These are phyloP conservation scores for Aphidius gifuensis DNA, from an alignment of 1,140 invertebrate genomes.

Conservation along the genomic window DNA sequence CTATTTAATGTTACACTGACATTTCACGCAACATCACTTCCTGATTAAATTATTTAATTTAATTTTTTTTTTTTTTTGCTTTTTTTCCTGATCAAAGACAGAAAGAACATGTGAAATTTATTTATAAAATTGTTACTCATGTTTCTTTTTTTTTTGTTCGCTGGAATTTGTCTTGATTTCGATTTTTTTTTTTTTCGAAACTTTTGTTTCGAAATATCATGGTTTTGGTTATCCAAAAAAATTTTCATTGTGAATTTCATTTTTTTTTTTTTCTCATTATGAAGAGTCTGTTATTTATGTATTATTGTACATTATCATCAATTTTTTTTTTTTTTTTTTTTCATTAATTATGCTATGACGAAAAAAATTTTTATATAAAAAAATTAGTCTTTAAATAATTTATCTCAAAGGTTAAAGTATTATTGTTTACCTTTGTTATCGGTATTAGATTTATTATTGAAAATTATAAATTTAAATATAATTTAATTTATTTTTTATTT, in stretches of 20 bases:
- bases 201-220: neutral
- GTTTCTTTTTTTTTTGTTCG: neutral
- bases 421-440: slow-evolving; percentile 13
- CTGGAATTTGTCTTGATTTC: neutral
- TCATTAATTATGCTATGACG: neutral
- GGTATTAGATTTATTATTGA: slow-evolving; percentile 2
- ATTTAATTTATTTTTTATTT: too few relatives aligned
- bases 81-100: neutral
- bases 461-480: too few relatives aligned
- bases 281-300: neutral
- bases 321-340: neutral
- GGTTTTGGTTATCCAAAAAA: too few relatives aligned
- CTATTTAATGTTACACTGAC: slow-evolving; percentile 1
- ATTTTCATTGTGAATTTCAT: too few relatives aligned
- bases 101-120: slow-evolving; percentile 9
- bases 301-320: slow-evolving; percentile 11
- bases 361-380: slow-evolving; percentile 8
- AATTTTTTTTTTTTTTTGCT: neutral
- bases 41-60: slow-evolving; percentile 3
- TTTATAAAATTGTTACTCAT: slow-evolving; percentile 9
- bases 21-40: neutral
- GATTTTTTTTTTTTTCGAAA: slow-evolving; percentile 4
- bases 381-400: neutral
- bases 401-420: slow-evolving; percentile 13
- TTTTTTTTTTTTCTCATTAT: too few relatives aligned